Conservation (phyloP, 2,113 vertebrate species). For the Planiliza haematocheilus region DNA sequence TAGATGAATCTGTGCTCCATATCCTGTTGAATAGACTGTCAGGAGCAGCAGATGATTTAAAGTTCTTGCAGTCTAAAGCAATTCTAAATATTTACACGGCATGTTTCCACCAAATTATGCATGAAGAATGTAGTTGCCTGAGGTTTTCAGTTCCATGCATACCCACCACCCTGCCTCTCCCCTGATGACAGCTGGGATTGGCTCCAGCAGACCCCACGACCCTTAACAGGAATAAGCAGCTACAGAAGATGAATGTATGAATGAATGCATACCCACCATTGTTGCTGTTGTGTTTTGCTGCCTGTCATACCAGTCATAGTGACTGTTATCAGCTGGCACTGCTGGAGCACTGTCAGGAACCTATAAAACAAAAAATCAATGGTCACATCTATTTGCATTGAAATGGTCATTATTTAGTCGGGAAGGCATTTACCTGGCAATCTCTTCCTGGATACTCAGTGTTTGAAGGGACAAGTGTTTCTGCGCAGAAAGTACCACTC, state of each 20-base stretch:
- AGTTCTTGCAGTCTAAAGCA: neutral
- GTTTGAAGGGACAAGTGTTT: slow-evolving; percentile 42
- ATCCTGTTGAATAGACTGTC: too few species aligned
- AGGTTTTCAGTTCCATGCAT: neutral
- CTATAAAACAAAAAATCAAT: slow-evolving; percentile 13
- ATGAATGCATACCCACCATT: neutral
- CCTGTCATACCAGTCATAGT: neutral
- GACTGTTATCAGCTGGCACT: neutral
- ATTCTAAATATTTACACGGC: neutral
- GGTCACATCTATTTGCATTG: accelerated
- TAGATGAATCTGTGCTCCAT: neutral
- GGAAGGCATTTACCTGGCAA: slow-evolving; percentile 46
- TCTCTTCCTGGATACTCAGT: slow-evolving; percentile 63
- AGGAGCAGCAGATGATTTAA: neutral
- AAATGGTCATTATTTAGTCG: neutral
- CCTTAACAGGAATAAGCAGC: too few species aligned
- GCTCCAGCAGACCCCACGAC: too few species aligned
- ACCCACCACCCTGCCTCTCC: too few species aligned
- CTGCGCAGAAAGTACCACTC: neutral
- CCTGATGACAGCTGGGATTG: too few species aligned
- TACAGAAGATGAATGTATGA: too few species aligned
- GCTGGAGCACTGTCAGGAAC: neutral
- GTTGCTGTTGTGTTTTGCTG: accelerated
- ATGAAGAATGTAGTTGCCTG: neutral
- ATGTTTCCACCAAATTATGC: neutral